Evolutionary conservation across 1,140 invertebrate species (phyloP), one percentile per base, ranked within the genome.

Genomic region (Apis laboriosa): DNA sequence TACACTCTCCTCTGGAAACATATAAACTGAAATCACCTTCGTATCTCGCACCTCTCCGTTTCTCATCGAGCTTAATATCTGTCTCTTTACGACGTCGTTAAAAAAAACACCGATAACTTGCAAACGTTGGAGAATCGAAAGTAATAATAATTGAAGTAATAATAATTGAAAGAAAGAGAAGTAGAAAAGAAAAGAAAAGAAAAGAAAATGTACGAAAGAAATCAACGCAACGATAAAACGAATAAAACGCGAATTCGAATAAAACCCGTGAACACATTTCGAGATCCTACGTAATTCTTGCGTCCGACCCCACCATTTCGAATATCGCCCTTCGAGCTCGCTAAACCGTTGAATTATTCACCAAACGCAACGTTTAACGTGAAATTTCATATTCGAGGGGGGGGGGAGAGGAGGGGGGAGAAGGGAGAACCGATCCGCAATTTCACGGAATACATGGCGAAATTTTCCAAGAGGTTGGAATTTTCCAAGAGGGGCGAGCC

Each of bases 41-140:
- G 11, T 7, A 53, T 43, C 34, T 2, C 56, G 19, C 56, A n/a
- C 51, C 7, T 7, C 4, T 19, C 60, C 60, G 49, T 5, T 43
- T 55, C 21, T 28, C 66, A 72, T 34, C 78, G 49, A 61, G 60
- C 51, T 80, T 80, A 74, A 64, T 21, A 49, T 60, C 34, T 19
- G 7, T 17, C 11, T 28, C 71, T 75, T 80, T 61, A 56, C 53
- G 61, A 56, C 15, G n/a, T 9, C 63, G 34, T 75, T 80, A 64
- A 73, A 43, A 43, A 43, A 24, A 49, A 63, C 51, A 43, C 19
- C 24, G n/a, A 28, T 56, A 34, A 13, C 28, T 77, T 56, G 19
- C 21, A 12, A 19, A 8, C 56, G 43, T 58, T 17, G 17, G 19
- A 4, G 28, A n/a, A 9, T 24, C 17, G 15, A 49, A 72, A 34